Conservation (phyloP, 1,140 invertebrate species). For the Diorhabda sublineata region DNA sequence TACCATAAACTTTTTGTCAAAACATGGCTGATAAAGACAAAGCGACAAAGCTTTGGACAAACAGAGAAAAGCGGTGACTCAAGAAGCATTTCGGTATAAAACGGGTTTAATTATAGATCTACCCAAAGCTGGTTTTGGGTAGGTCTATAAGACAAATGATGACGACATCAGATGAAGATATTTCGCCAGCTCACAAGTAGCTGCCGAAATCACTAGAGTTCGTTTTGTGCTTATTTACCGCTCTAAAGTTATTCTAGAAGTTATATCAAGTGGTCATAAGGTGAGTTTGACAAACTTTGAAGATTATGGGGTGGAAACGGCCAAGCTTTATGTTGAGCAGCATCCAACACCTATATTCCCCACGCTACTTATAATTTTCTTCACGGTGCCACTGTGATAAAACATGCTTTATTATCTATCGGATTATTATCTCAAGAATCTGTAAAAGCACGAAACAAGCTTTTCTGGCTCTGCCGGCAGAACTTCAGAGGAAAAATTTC, state of each 20-base stretch:
- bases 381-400: background rate
- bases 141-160: slow-evolving; percentile 37
- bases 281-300: slow-evolving; percentile 34
- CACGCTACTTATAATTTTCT: background rate
- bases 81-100: slow-evolving; percentile 38
- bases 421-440: no score
- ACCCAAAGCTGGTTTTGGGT: slow-evolving; percentile 40
- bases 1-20: background rate
- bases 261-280: slow-evolving; percentile 33
- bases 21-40: background rate
- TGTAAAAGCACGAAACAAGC: no score
- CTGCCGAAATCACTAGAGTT: slow-evolving; percentile 37
- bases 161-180: slow-evolving; percentile 44
- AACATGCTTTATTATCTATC: background rate
- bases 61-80: slow-evolving; percentile 38
- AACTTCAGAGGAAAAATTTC: no score
- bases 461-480: no score
- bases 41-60: slow-evolving; percentile 25
- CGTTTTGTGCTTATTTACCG: slow-evolving; percentile 26
- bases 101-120: slow-evolving; percentile 41
- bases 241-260: slow-evolving; percentile 30
- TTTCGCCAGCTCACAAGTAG: slow-evolving; percentile 35
- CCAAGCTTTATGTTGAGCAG: slow-evolving; percentile 32
- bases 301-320: slow-evolving; percentile 22
- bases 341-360: slow-evolving; percentile 19